Evolutionary conservation across 2,113 vertebrate species (phyloP).

Genomic region (Regulus satrapa): DNA sequence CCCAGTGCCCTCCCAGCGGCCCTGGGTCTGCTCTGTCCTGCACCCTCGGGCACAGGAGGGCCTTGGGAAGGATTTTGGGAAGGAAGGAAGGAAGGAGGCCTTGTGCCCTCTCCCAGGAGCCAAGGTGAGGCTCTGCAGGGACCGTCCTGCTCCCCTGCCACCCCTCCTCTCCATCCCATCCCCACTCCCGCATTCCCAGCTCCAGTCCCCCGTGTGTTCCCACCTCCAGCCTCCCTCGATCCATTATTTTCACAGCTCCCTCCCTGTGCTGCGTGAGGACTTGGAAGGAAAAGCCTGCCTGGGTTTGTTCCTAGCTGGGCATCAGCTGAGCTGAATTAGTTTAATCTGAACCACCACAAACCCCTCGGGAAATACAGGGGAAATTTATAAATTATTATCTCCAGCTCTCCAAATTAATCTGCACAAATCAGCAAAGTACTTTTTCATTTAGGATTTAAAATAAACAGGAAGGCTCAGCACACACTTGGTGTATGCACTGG

Average conservation of each 20-base stretch:
- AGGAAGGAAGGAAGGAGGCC: no score
- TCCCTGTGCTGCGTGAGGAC: not conserved
- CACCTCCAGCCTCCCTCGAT: accelerated
- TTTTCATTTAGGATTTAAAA: not conserved
- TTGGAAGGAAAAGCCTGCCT: accelerated
- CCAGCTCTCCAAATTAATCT: not conserved
- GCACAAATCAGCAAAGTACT: not conserved
- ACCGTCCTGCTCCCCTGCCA: not conserved
- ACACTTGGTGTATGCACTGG: accelerated
- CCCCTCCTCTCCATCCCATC: not conserved
- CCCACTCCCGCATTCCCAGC: not conserved
- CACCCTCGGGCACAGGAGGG: not conserved
- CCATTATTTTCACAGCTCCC: not conserved
- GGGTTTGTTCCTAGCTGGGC: not conserved
- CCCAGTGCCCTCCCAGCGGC: no score
- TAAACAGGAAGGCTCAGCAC: not conserved
- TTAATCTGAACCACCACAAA: not conserved
- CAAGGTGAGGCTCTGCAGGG: not conserved
- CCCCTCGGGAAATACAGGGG: not conserved
- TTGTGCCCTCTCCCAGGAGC: not conserved
- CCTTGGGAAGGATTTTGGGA: not conserved
- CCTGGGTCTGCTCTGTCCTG: no score
- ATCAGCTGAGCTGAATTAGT: not conserved
- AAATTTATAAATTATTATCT: not conserved
- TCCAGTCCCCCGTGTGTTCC: no score